Base-by-base conservation (phyloP, 2,888 invertebrate genomes). In the Ypsolopha sequella region DNA sequence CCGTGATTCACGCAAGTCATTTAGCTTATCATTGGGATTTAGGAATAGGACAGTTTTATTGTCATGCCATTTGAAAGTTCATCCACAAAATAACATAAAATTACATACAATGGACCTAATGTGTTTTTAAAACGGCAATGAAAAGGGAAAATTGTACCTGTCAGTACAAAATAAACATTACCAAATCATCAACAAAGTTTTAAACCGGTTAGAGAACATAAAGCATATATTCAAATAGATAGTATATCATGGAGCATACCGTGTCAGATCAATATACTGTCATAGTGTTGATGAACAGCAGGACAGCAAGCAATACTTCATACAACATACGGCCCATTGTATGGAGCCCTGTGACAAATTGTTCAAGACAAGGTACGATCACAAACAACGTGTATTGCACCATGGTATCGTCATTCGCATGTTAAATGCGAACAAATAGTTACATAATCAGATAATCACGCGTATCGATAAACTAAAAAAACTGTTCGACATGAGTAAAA, bases 301-400 rank as follows among this genome's bases (percentile, higher is more conserved):
- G 62, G 67, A 58, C 72, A 73, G 66, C 57, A 56, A 61, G 59
- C 61, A 60, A 70, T 76, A 78, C 72, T 69, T 75, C 68, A 72
- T 63, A 58, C 58, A 67, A 63, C 60, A 57, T 71, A 78, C 71
- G 60, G 60, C 64, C 72, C 60, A 80, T 81, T 80, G 80, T 80
- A 64, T 62, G 62, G 59, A 61, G 55, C 60, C 59, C 62, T 65
- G 58, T 76, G 73, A 74, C 75, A 74, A 76, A 78, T 73, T 71
- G 64, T 35, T 61, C 53, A 60, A 60, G 54, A 58, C 63, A 63
- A 62, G 55, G 58, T 24, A 59, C 58, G 57, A 63, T 60, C 58
- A 56, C 61, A 63, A 62, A 66, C 62, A 68, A 66, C 54, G 55
- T 54, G 59, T 54, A 54, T 57, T 53, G 60, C 54, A 55, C 54